Conservation (phyloP, 2,797 vertebrate species). For the Enteromius afrohamiltoni region DNA sequence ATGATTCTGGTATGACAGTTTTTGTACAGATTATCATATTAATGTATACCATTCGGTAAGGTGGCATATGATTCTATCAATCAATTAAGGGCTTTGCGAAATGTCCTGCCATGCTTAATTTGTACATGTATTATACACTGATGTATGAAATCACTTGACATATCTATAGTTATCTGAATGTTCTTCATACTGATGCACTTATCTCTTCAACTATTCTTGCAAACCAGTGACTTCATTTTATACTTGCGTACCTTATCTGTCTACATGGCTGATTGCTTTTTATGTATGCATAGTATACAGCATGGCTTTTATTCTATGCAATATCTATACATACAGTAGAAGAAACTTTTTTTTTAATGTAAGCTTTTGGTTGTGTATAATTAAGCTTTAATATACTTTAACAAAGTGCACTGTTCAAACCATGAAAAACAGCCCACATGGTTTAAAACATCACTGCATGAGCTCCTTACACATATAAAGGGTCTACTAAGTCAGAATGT, state of each 20-base stretch:
- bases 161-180: conserved; percentile 70
- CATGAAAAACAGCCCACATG: conserved; percentile 70
- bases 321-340: conserved; percentile 79
- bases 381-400: conserved; percentile 88
- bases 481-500: conserved; percentile 75
- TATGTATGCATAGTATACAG: conserved; percentile 85
- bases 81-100: conserved; percentile 78
- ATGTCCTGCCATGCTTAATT: conserved; percentile 74
- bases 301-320: conserved; percentile 99
- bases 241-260: conserved; percentile 70
- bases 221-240: conserved; percentile 75
- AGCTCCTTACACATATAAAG: conserved; percentile 81
- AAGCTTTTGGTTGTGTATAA: conserved; percentile 76
- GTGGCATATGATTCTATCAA: conserved; percentile 62
- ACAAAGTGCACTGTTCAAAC: conserved; percentile 68
- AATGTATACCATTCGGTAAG: conserved; percentile 71
- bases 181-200: conserved; percentile 88
- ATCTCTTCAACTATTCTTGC: conserved; percentile 79
- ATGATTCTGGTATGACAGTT: conserved; percentile 70
- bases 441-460: conserved; percentile 84
- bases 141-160: conserved; percentile 70
- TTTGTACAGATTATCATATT: conserved; percentile 78
- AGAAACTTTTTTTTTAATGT: conserved; percentile 60
- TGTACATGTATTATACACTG: conserved; percentile 64
- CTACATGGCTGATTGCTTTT: conserved; percentile 82